A percentile compares a stretch with the other conserved stretches of the same genome.
Conservation (phyloP, 1,140 invertebrate species). For the Bicyclus anynana region DNA sequence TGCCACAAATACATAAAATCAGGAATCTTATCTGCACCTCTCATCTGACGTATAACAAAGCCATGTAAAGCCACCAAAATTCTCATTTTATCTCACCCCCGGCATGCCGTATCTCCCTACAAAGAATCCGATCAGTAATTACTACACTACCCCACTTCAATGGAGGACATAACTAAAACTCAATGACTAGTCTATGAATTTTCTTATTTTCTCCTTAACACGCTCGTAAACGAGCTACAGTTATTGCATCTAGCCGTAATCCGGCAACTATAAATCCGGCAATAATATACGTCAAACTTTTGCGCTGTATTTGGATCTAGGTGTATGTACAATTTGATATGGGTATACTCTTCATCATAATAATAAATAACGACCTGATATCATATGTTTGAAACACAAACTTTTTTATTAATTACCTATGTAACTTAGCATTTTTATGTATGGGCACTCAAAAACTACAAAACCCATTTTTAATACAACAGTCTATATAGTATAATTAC, state of each 20-base stretch:
- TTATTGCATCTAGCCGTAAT: neutral
- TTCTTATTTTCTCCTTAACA: slow-evolving; percentile 30
- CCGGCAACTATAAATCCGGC: neutral
- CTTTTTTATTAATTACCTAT: too few relatives aligned
- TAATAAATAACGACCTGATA: too few relatives aligned
- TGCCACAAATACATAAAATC: neutral
- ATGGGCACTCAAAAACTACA: too few relatives aligned
- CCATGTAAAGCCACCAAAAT: slow-evolving; percentile 16
- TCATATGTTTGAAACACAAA: too few relatives aligned
- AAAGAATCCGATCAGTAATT: slow-evolving; percentile 53
- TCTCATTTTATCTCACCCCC: slow-evolving; percentile 26
- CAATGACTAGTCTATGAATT: slow-evolving; percentile 34
- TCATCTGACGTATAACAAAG: slow-evolving; percentile 15
- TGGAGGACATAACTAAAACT: slow-evolving; percentile 46
- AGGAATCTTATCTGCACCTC: neutral
- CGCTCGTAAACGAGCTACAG: neutral
- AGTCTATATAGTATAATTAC: too few relatives aligned
- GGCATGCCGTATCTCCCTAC: slow-evolving; percentile 45
- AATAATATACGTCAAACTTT: too few relatives aligned
- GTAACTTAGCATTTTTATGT: too few relatives aligned
- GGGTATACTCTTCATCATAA: too few relatives aligned
- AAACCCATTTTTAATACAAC: too few relatives aligned
- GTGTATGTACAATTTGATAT: too few relatives aligned
- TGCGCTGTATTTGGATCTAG: too few relatives aligned
- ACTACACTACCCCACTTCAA: slow-evolving; percentile 45